These are phyloP conservation scores for Aphodius sticticus DNA, from an alignment of 2,888 invertebrate species.

Conservation along the genomic window DNA sequence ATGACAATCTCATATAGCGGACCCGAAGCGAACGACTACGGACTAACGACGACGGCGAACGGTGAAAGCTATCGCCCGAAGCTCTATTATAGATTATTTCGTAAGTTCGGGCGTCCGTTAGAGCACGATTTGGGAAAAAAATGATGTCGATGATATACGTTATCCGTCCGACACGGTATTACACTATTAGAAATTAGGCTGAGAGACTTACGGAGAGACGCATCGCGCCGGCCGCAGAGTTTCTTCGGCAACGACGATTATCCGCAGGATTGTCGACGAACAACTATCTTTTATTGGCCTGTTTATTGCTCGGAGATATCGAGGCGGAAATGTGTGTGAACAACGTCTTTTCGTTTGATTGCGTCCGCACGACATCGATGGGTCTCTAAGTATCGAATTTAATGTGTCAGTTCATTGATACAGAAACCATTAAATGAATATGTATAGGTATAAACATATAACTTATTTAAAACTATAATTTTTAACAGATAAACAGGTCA, in stretches of 20 bases:
- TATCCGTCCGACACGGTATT: background rate
- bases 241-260: background rate
- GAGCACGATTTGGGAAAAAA: background rate
- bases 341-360: background rate
- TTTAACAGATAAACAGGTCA: no score
- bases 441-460: no score
- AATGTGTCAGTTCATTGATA: no score
- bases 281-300: background rate
- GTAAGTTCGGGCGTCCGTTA: background rate
- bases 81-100: conserved; percentile 4
- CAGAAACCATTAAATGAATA: no score
- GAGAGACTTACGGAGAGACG: background rate
- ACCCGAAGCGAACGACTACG: background rate
- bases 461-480: no score
- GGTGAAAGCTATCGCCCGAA: conserved; percentile 14
- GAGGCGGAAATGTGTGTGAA: background rate
- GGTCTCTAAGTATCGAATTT: no score
- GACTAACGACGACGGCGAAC: conserved; percentile 19
- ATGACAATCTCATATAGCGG: conserved; percentile 18
- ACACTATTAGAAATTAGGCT: conserved; percentile 4
- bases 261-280: background rate
- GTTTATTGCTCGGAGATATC: background rate
- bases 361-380: background rate
- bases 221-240: background rate
- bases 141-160: conserved; percentile 4